These are phyloP conservation scores for Malacosoma neustria DNA, from an alignment of 2,888 invertebrate species.

Conservation along the genomic window DNA sequence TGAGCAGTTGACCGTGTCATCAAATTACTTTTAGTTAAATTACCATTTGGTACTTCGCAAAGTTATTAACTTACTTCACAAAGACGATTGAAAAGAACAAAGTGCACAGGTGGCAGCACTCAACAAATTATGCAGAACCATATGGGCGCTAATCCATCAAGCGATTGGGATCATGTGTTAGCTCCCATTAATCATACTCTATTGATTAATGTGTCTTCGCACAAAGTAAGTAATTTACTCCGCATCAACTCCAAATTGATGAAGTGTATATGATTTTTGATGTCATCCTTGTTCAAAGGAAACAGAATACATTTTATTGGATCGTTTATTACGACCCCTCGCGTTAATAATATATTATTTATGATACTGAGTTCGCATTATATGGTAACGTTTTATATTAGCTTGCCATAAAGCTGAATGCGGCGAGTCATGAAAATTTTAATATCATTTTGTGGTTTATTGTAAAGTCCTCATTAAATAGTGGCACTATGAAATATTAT, in stretches of 20 bases:
- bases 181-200: slow-evolving; percentile 66
- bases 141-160: slow-evolving; percentile 72
- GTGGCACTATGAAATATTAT: slow-evolving; percentile 45
- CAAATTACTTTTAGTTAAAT: no score
- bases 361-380: not conserved
- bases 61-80: no score
- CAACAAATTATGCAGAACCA: slow-evolving; percentile 67
- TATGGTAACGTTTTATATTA: slow-evolving; percentile 1
- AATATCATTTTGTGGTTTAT: slow-evolving; percentile 20
- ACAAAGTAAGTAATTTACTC: slow-evolving; percentile 60
- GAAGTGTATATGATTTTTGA: slow-evolving; percentile 39
- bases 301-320: not conserved
- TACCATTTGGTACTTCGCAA: no score
- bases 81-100: slow-evolving; percentile 24
- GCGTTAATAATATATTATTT: not conserved
- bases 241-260: slow-evolving; percentile 39
- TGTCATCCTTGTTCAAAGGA: not conserved
- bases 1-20: no score
- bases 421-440: slow-evolving; percentile 21
- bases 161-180: slow-evolving; percentile 52
- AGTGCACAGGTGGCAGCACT: slow-evolving; percentile 59
- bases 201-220: slow-evolving; percentile 69
- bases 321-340: not conserved
- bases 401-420: slow-evolving; percentile 7
- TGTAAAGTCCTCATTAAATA: slow-evolving; percentile 44